These are phyloP conservation scores for Physella acuta DNA, from an alignment of 1,140 invertebrate species.

Conservation along the genomic window DNA sequence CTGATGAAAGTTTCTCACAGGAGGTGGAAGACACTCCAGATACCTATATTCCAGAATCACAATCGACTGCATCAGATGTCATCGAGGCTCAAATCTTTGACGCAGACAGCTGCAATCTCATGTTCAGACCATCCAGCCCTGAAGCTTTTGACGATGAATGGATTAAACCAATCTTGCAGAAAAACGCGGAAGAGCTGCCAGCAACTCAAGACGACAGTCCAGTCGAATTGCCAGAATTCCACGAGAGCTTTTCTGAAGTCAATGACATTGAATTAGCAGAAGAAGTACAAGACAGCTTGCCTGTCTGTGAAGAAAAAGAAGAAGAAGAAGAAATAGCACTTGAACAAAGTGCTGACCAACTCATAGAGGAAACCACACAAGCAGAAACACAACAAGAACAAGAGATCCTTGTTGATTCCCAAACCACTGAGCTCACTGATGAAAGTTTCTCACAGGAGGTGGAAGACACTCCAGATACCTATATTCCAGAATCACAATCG, in stretches of 20 bases:
- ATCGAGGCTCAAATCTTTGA: background rate
- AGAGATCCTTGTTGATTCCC: too few relatives aligned
- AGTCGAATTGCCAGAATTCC: too few relatives aligned
- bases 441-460: too few relatives aligned
- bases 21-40: background rate
- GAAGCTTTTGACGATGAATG: too few relatives aligned
- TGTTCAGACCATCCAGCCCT: too few relatives aligned
- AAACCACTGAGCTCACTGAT: too few relatives aligned
- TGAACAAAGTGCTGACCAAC: too few relatives aligned
- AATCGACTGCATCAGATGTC: background rate
- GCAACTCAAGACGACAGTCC: background rate
- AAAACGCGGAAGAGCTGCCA: background rate
- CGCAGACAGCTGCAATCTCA: background rate
- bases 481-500: too few relatives aligned
- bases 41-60: background rate
- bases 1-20: background rate
- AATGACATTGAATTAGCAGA: too few relatives aligned
- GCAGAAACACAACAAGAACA: background rate
- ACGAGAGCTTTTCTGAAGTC: too few relatives aligned
- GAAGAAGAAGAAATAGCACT: background rate
- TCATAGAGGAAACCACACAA: background rate
- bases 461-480: too few relatives aligned
- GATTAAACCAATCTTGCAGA: background rate
- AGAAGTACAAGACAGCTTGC: too few relatives aligned
- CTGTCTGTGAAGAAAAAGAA: background rate